A percentile compares a stretch with the other conserved stretches of the same genome.
These are phyloP conservation scores for Paramacrobiotus metropolitanus DNA, from an alignment of 1,140 invertebrate genomes.

Conservation along the genomic window DNA sequence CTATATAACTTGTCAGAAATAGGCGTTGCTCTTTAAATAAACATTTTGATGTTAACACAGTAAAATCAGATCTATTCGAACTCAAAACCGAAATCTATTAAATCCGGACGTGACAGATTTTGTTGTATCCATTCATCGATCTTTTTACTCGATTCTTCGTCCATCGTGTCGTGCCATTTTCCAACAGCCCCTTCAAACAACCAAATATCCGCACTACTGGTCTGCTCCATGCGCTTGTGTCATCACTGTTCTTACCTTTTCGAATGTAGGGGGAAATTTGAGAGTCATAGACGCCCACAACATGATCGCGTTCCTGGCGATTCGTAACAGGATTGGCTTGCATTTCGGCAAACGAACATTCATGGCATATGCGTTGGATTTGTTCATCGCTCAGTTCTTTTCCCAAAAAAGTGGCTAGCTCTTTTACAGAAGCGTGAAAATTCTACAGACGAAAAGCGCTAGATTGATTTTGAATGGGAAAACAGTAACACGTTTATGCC, in stretches of 20 bases:
- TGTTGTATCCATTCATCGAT: conserved; percentile 10
- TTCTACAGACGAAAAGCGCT: conserved; percentile 13
- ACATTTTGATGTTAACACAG: too few relatives aligned
- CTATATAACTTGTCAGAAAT: too few relatives aligned
- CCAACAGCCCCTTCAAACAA: conserved; percentile 9
- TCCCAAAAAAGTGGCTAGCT: conserved; percentile 17
- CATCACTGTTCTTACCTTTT: conserved; percentile 20
- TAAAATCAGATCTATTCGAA: neutral
- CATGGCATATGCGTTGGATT: conserved; percentile 14
- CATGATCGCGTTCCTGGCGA: conserved; percentile 17
- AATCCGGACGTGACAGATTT: conserved; percentile 3
- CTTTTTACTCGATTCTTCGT: conserved; percentile 9
- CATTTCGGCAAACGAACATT: conserved; percentile 20
- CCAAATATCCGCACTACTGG: neutral
- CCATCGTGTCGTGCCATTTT: conserved; percentile 11
- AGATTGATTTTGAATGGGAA: conserved; percentile 1
- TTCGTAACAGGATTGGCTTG: conserved; percentile 19
- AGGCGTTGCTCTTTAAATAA: too few relatives aligned
- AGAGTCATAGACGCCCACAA: conserved; percentile 12
- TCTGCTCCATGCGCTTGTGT: too few relatives aligned
- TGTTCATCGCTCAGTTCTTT: conserved; percentile 15
- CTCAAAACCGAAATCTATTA: neutral
- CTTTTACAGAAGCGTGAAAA: conserved; percentile 13
- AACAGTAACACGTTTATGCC: too few relatives aligned
- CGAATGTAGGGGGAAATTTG: conserved; percentile 16